Percentiles rank a stretch among this genome's conserved stretches.
These are phyloP conservation scores for Sesamia inferens DNA, from an alignment of 2,888 invertebrate species.

Conservation along the genomic window DNA sequence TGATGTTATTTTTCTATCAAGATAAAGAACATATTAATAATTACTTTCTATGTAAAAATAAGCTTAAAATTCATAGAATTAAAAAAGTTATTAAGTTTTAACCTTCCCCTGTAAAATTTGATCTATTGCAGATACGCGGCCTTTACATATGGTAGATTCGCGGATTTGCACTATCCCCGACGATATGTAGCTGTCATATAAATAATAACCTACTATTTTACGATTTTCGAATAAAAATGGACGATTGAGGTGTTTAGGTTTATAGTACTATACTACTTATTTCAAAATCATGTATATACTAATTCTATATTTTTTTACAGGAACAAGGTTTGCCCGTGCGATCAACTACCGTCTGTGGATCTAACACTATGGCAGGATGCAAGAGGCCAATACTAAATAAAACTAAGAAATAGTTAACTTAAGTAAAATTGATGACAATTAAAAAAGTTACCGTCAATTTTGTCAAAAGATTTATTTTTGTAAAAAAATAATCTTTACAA, in stretches of 20 bases:
- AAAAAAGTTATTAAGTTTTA: no score
- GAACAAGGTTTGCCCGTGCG: slow-evolving; percentile 89
- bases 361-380: slow-evolving; percentile 89
- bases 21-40: no score
- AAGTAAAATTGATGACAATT: slow-evolving; percentile 13
- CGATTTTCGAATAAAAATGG: not conserved
- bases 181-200: no score
- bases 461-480: slow-evolving; percentile 1
- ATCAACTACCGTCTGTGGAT: slow-evolving; percentile 84
- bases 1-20: no score
- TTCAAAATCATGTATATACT: not conserved
- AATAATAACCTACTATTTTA: not conserved
- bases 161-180: no score
- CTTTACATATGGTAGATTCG: no score
- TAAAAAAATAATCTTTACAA: slow-evolving; percentile 9
- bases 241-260: not conserved
- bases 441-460: slow-evolving; percentile 1
- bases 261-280: not conserved
- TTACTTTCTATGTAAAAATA: no score
- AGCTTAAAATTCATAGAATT: no score
- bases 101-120: no score
- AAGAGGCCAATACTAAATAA: slow-evolving; percentile 61
- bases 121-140: no score
- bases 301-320: slow-evolving; percentile 73
- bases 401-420: slow-evolving; percentile 15